phyloP scores from a whole-genome alignment of 2,113 vertebrate genomes.

The Alethe diademata region DNA sequence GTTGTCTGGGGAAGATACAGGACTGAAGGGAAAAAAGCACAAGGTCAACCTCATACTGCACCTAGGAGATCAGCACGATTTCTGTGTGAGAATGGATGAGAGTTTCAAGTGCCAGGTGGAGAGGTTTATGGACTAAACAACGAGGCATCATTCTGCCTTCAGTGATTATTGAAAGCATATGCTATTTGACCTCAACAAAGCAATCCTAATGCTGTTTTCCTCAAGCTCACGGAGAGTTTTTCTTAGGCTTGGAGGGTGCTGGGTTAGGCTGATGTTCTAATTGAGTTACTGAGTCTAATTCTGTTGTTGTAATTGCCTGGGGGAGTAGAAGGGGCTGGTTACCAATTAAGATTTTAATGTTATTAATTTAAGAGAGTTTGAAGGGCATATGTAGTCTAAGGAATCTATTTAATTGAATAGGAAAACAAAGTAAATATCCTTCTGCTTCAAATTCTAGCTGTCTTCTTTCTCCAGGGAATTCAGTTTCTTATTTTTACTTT shows the following conservation, averaged over 20 bases:
- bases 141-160: neutral
- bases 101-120: rapidly evolving
- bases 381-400: neutral
- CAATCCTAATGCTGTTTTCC: neutral
- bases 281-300: conserved; percentile 50
- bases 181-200: neutral
- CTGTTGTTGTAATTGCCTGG: conserved; percentile 20
- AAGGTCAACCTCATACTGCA: neutral
- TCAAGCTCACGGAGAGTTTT: neutral
- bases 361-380: conserved; percentile 43
- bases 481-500: conserved; percentile 37
- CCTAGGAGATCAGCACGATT: neutral
- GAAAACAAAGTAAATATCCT: conserved; percentile 19
- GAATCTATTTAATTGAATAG: conserved; percentile 20
- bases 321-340: conserved; percentile 26
- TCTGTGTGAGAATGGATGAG: neutral
- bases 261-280: neutral
- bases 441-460: neutral
- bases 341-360: conserved; percentile 47
- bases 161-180: neutral
- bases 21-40: neutral
- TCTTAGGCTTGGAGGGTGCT: neutral
- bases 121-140: neutral
- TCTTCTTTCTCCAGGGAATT: neutral
- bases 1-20: neutral